phyloP scores from a whole-genome alignment of 1,140 invertebrate species.

The Scylla paramamosain region DNA sequence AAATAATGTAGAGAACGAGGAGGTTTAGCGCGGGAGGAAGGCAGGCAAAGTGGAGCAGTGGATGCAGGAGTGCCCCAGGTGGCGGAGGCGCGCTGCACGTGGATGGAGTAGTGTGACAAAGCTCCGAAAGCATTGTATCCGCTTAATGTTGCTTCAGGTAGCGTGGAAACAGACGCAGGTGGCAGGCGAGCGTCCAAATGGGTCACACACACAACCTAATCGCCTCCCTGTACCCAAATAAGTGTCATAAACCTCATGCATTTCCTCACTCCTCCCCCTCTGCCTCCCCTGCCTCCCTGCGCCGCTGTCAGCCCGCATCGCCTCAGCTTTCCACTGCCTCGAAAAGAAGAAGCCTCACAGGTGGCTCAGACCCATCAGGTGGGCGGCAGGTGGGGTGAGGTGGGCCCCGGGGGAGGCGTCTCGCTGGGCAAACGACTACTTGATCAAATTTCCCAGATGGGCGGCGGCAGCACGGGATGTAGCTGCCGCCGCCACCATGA shows the following conservation, averaged over 20 bases:
- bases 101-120: neutral
- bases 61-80: neutral
- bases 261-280: neutral
- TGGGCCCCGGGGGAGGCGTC: neutral
- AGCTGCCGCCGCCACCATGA: neutral
- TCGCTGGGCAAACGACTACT: slow-evolving; percentile 11
- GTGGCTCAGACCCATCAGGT: too few relatives aligned
- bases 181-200: neutral
- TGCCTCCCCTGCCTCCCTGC: neutral
- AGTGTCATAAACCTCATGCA: slow-evolving; percentile 11
- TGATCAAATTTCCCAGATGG: slow-evolving; percentile 13
- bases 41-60: neutral
- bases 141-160: neutral
- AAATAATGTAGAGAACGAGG: neutral
- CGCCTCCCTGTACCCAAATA: slow-evolving; percentile 11
- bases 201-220: neutral
- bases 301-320: neutral
- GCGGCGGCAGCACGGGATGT: neutral
- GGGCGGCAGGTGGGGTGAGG: too few relatives aligned
- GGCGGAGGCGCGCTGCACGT: neutral
- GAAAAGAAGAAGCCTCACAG: too few relatives aligned
- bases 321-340: neutral
- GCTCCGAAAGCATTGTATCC: neutral
- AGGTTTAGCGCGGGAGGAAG: neutral
- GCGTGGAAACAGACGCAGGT: slow-evolving; percentile 7